A percentile compares a stretch with the other conserved stretches of the same genome.
Conservation (phyloP, 2,888 invertebrate species). For the Agonopterix alstromeriana region DNA sequence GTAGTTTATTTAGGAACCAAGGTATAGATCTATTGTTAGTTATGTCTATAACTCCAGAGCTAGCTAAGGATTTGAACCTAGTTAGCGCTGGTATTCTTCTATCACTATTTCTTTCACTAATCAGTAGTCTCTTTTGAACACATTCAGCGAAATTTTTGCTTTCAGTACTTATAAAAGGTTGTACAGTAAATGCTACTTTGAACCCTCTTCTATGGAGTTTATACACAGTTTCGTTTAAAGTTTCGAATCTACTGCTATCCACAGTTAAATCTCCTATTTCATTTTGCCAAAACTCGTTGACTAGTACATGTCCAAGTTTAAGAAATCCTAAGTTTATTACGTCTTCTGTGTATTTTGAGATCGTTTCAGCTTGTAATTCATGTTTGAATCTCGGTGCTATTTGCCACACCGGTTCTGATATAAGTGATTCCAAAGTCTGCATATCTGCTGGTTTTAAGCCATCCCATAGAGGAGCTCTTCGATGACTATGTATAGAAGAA, state of each 20-base stretch:
- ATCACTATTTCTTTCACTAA: slow-evolving; percentile 88
- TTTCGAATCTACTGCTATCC: slow-evolving; percentile 86
- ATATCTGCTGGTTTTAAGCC: slow-evolving; percentile 87
- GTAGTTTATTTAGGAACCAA: slow-evolving; percentile 87
- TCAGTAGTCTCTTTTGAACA: slow-evolving; percentile 83
- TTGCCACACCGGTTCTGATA: slow-evolving; percentile 92
- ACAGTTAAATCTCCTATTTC: slow-evolving; percentile 90
- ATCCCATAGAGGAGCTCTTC: slow-evolving; percentile 83
- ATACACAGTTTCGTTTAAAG: slow-evolving; percentile 85
- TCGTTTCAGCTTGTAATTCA: slow-evolving; percentile 81
- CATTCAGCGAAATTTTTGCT: slow-evolving; percentile 89
- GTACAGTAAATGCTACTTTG: slow-evolving; percentile 90
- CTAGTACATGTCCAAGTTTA: slow-evolving; percentile 85
- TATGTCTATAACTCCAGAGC: slow-evolving; percentile 91
- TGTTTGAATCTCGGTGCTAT: slow-evolving; percentile 83
- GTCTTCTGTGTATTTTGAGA: slow-evolving; percentile 89
- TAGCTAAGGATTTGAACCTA: slow-evolving; percentile 86
- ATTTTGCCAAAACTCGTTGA: slow-evolving; percentile 90
- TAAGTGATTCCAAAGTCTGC: slow-evolving; percentile 82
- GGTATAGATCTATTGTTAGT: slow-evolving; percentile 88
- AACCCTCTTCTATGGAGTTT: slow-evolving; percentile 90
- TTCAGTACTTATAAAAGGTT: slow-evolving; percentile 93
- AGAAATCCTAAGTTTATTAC: slow-evolving; percentile 87
- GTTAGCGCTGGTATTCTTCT: slow-evolving; percentile 89
- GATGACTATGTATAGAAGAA: slow-evolving; percentile 85